Evolutionary conservation across 1,140 invertebrate genomes (phyloP).

Genomic region (Neodiprion lecontei): DNA sequence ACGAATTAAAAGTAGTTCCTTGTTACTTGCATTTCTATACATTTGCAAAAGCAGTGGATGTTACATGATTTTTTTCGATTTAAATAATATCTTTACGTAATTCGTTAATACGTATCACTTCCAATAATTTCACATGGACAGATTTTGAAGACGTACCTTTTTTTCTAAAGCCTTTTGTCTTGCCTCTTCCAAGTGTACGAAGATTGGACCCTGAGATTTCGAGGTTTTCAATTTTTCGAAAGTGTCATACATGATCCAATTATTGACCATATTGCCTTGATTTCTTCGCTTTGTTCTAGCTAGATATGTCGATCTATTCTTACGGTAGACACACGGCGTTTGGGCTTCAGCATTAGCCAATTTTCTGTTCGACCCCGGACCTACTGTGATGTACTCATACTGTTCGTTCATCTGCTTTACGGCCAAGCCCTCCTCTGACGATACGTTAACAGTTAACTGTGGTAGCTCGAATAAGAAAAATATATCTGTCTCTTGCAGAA

Average conservation of each 20-base stretch:
- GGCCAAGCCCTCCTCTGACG: slow-evolving; percentile 62
- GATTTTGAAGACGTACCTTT: neutral
- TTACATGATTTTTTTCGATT: too few relatives aligned
- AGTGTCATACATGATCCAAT: slow-evolving; percentile 78
- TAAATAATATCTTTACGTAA: too few relatives aligned
- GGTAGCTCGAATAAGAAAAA: slow-evolving; percentile 70
- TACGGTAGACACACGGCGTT: slow-evolving; percentile 65
- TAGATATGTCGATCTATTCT: slow-evolving; percentile 68
- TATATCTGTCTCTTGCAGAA: slow-evolving; percentile 71
- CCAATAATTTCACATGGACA: too few relatives aligned
- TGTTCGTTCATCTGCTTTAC: slow-evolving; percentile 69
- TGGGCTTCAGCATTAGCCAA: slow-evolving; percentile 70
- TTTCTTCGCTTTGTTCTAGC: slow-evolving; percentile 62
- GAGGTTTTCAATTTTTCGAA: slow-evolving; percentile 58
- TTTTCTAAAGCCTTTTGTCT: slow-evolving; percentile 19
- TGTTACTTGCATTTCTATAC: too few relatives aligned
- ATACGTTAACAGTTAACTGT: slow-evolving; percentile 67
- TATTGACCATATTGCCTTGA: slow-evolving; percentile 69
- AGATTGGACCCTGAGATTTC: neutral
- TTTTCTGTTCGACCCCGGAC: slow-evolving; percentile 69
- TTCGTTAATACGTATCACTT: too few relatives aligned
- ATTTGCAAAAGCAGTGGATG: too few relatives aligned
- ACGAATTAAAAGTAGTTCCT: too few relatives aligned
- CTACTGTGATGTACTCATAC: slow-evolving; percentile 70
- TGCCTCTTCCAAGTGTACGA: neutral